Base-by-base conservation (phyloP, 2,888 invertebrate genomes). In the Ametastegia equiseti region DNA sequence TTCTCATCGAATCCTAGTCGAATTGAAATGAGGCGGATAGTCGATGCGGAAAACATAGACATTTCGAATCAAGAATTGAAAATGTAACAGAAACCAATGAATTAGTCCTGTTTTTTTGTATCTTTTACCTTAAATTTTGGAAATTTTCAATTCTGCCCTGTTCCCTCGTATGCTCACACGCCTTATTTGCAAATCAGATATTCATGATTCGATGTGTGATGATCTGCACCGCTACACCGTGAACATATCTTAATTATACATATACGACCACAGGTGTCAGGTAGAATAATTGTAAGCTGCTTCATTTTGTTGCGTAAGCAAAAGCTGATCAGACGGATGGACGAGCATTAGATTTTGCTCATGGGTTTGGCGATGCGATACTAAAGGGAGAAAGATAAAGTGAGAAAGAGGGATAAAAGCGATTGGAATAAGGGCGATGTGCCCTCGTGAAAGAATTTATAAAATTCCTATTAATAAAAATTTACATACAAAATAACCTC, bases 381-480 rank as follows among this genome's bases (percentile, higher is more conserved):
- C 5, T 1, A 13, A 3, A 15, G 9, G 19, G 7, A 9, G 54
- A 54, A 9, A 54, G 7, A 19, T 9, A 23, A 19, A 11, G 54
- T 9, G 19, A 3, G 42, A 42, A 3, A 42, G 42, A 42, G 42
- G 11, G 1, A 2, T 13, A 5, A 54, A 4, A 7, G 60, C 2
- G 30, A 63, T 11, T 9, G 13, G 15, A 36, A 36, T 3, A 23
- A 36, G n/a, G 65, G 45, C 27, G 27, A 45, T n/a, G 30, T 2
- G n/a, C 15, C 11, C 45, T 27, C 13, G n/a, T 47, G 30, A 45
- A 30, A 36, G 27, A 45, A 71, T 71, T 71, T 71, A 7, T 30
- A 71, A 71, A 71, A 42, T 71, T 42, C 42, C 45, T 45, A 45
- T 71, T 71, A 71, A 45, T 71, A 42, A 67, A 45, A 71, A 71